Base-by-base conservation (phyloP, 2,888 invertebrate genomes). In the Euplexia lucipara region DNA sequence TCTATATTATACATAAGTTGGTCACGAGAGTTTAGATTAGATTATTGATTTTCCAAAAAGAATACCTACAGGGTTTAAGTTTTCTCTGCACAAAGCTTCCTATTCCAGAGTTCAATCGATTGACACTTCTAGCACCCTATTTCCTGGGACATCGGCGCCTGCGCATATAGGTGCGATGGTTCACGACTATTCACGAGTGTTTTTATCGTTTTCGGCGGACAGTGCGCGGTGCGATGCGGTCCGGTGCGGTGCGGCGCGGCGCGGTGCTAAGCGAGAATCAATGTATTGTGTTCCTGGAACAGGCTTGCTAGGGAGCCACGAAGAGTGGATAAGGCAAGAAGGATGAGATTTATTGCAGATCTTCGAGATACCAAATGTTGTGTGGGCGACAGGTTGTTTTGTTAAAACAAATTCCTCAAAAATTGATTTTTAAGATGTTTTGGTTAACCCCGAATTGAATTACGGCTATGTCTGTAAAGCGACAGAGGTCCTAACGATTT, bases 251-350 rank as follows among this genome's bases (percentile, higher is more conserved):
- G 88, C 90, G 75, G 76, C 70, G 70, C 77, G 76, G 59, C 6
- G 64, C 78, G 81, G 83, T 86, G 89, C 90, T 93, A 93, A 94
- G 93, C 93, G 94, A 94, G 90, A 90, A 93, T 90, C 94, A 92
- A 85, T 94, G 94, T 94, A 92, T 89, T 89, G 88, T 90, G 88
- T 94, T 94, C 94, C 85, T 56, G 81, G 94, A 94, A 94, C 89
- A 86, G 88, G 86, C 84, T 77, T 45, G 20, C 66, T 69, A 14
- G n/a, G 12, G 85, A 88, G 75, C 64, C 62, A 30, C 6, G 69
- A 74, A 71, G 53, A 64, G 58, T 83, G 90, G 91, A 91, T 78
- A 79, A 49, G 91, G 88, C 68, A 85, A 34, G 56, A 56, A 20
- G 5, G 20, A 7, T 12, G 51, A 76, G 52, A 65, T 71, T 59